Evolutionary conservation across 2,888 invertebrate species (phyloP), one percentile per base, ranked within the genome.

Genomic region (Acleris emargana): DNA sequence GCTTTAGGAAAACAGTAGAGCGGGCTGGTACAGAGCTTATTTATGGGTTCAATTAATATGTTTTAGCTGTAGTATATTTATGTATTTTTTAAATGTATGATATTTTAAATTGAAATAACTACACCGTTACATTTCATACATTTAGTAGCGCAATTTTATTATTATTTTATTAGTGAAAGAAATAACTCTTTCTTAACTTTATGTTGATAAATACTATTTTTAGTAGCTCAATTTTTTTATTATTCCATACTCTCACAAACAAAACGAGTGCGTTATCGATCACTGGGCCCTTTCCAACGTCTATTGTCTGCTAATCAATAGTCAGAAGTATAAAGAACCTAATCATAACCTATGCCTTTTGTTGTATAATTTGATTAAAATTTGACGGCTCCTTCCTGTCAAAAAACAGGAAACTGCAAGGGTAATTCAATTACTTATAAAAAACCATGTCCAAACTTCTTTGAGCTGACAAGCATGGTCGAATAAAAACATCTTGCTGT

Each of bases 321-420:
- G 50, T 18, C 49, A 50, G 54, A 51, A 45, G 20, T 45, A 59
- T 49, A 66, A 62, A 69, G 71, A 76, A 72, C 72, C 73, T 80
- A 86, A 87, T 89, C 88, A 89, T 89, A 89, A 88, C 78, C 75
- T 74, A 64, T 72, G 64, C 70, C 78, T 73, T 69, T 84, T 88
- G 77, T 81, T 68, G 68, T 79, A 72, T 89, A 88, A 89, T 89
- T 89, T 89, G 87, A 89, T 89, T 89, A 89, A 89, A 86, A 83
- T 86, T 87, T 89, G 89, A 89, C 89, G 73, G 79, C 81, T 85
- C 73, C 83, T 85, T 89, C 89, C 88, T 86, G 87, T 51, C 45
- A 78, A 81, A 80, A 72, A 72, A 76, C 86, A 83, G 89, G 88
- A 88, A 86, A 83, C 78, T 78, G 80, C 72, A 72, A 73, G 73